Evolutionary conservation across 1,140 invertebrate genomes (phyloP), one percentile per base, ranked within the genome.

Genomic region (Bilobella aurantiaca): DNA sequence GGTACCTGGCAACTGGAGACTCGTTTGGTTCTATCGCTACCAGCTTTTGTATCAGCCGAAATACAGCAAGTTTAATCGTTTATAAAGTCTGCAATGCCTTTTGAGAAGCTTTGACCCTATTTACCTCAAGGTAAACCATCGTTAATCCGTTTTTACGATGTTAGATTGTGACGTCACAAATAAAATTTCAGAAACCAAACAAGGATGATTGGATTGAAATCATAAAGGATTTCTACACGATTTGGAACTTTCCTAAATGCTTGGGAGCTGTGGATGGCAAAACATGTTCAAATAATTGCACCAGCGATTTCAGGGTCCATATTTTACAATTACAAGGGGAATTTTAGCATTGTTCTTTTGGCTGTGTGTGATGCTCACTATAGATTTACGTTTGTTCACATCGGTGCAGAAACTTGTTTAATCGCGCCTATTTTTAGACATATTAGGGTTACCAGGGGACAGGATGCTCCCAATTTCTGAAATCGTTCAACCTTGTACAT

Each of bases 311-410:
- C 64, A 63, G 78, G 77, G 23, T 77, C 76, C 14, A 32, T 63
- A 28, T 80, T 74, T 72, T 79, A 74, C 65, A 79, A 79, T 70
- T 81, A 80, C 72, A 80, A 80, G 42, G 58, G 27, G 5, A 69
- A 63, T 46, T 66, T 69, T 58, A 72, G 67, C 31, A 73, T 75
- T 12, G 71, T 78, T 12, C 59, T 76, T 16, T 27, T 76, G 47
- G 74, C 70, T 46, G 56, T 70, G 1, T 70, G 59, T 63, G 74
- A 74, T 73, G 64, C 74, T n/a, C 65, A 71, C 25, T 72, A 75
- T 47, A 72, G 64, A 65, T 72, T 75, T 65, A 62, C 70, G n/a
- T 42, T 69, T 3, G 62, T 76, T 32, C 70, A 76, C 46, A 66
- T 77, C 21, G 75, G 76, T 37, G 53, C n/a, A n/a, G n/a, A n/a